Conservation (phyloP, 2,888 invertebrate genomes). For the Pristionchus mayeri region DNA sequence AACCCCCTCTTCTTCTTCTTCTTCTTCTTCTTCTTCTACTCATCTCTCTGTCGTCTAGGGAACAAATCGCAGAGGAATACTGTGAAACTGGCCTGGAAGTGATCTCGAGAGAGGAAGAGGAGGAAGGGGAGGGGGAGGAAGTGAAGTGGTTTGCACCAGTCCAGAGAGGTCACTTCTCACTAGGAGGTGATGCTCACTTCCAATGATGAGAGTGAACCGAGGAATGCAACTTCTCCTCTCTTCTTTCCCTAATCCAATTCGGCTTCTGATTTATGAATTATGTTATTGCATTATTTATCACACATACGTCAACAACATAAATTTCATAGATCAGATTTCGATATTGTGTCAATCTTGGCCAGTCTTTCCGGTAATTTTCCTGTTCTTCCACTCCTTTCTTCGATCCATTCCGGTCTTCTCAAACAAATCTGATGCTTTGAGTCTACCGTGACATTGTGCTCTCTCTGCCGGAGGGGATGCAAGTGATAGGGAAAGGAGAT, state of each 20-base stretch:
- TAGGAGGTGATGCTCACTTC: no score
- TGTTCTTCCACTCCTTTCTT: no score
- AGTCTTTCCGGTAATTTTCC: no score
- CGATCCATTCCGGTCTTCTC: background rate
- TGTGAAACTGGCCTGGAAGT: background rate
- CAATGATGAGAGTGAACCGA: no score
- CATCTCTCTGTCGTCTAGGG: background rate
- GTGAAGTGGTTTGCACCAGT: slow-evolving; percentile 38
- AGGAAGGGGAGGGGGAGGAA: background rate
- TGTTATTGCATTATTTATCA: background rate
- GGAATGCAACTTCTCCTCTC: no score
- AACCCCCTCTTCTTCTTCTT: background rate
- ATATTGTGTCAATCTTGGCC: background rate
- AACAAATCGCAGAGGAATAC: slow-evolving; percentile 8
- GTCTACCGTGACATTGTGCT: background rate
- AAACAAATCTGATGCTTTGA: background rate
- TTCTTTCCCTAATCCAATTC: no score
- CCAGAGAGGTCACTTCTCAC: slow-evolving; percentile 4
- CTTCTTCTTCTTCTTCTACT: background rate
- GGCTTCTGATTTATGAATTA: no score
- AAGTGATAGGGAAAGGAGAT: slow-evolving; percentile 5
- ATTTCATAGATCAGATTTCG: background rate
- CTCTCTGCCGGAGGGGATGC: background rate
- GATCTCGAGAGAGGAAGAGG: background rate
- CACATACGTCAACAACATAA: background rate